Evolutionary conservation across 2,888 invertebrate species (phyloP), one percentile per base, ranked within the genome.

Genomic region (Parelbella ahira): DNA sequence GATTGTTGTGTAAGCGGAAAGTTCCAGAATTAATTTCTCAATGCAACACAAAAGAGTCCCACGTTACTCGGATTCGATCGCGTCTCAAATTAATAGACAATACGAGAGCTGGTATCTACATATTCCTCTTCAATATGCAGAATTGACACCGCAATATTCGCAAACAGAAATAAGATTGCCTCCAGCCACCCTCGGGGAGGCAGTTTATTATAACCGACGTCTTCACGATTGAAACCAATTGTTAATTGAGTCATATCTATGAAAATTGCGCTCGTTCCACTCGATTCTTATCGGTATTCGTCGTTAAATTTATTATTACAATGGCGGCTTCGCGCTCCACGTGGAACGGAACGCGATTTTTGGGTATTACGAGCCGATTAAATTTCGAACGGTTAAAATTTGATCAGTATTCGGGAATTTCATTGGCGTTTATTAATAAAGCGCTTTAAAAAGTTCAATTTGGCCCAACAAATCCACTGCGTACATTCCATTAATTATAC

Each of bases 241-340:
- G 87, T 87, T 86, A 87, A 86, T 87, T 86, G 87, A 87, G 87
- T 81, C 76, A 80, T 87, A 86, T 87, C 87, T 86, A 81, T 82
- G 86, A 84, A 80, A 84, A 82, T 83, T 77, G 78, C 78, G 80
- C 78, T 78, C 74, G 75, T 75, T 69, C 69, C 68, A 63, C 63
- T 65, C 78, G 84, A 86, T 83, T 76, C 82, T 82, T 83, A 84
- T 83, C 84, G 81, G 75, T 68, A 77, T 79, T 77, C 70, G 77
- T 73, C 80, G 80, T 79, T 72, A 72, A 79, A 83, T 82, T 83
- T 84, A 84, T 80, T 75, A 67, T 65, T 56, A 51, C 69, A 76
- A 68, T 68, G 61, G 63, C 66, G 62, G 70, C 67, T 67, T 70
- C 63, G 60, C 67, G 68, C 64, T 64, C 70, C 52, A 66, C 72